These are phyloP conservation scores for Torymus aiolomorphi DNA, from an alignment of 2,888 invertebrate species.

Conservation along the genomic window DNA sequence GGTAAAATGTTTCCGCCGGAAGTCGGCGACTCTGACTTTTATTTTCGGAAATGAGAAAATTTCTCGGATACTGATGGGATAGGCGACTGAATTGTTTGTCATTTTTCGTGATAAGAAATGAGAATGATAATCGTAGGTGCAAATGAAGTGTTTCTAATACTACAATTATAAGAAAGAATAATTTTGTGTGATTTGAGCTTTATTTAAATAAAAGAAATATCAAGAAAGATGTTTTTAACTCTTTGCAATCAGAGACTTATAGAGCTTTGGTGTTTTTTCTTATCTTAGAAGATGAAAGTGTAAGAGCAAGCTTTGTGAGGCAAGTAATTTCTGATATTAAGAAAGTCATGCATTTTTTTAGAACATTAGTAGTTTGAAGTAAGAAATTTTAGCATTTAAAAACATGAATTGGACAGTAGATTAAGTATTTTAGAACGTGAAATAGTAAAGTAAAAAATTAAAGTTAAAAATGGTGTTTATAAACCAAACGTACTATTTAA, in stretches of 20 bases:
- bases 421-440: too few relatives aligned
- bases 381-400: neutral
- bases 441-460: too few relatives aligned
- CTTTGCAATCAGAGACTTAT: conserved; percentile 3
- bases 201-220: too few relatives aligned
- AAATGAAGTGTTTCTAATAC: too few relatives aligned
- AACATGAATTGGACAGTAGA: too few relatives aligned
- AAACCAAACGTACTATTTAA: too few relatives aligned
- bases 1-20: neutral
- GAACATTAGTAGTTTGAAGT: neutral
- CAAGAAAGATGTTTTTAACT: conserved; percentile 1
- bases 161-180: too few relatives aligned
- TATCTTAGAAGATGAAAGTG: conserved; percentile 18
- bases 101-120: too few relatives aligned
- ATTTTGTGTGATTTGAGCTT: too few relatives aligned
- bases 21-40: neutral
- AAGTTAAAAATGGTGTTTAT: too few relatives aligned
- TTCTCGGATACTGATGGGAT: neutral
- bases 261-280: conserved; percentile 15
- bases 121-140: too few relatives aligned
- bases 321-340: neutral
- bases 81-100: too few relatives aligned
- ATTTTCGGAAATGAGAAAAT: conserved; percentile 13
- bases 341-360: conserved; percentile 3
- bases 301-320: neutral